A percentile compares a stretch with the other conserved stretches of the same genome.
These are phyloP conservation scores for Drosophila mauritiana DNA, from an alignment of 1,140 invertebrate genomes.

Conservation along the genomic window DNA sequence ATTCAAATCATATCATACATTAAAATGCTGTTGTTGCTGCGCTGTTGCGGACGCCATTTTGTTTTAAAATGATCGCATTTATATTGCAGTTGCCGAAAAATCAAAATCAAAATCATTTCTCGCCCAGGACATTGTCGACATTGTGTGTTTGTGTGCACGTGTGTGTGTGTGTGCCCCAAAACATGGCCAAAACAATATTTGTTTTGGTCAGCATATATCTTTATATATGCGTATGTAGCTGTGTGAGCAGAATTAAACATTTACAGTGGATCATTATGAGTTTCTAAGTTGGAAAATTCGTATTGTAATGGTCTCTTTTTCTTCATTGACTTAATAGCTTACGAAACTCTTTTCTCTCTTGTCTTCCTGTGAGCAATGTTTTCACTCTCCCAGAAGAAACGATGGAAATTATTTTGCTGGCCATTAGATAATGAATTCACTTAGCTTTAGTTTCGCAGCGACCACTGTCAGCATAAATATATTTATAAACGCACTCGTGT, in stretches of 20 bases:
- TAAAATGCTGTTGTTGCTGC: conserved; percentile 39
- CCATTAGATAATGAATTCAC: not conserved
- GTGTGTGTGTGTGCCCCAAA: conserved; percentile 30
- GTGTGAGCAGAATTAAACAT: not conserved
- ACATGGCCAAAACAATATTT: conserved; percentile 75
- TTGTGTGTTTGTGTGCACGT: conserved; percentile 8
- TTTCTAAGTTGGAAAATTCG: not conserved
- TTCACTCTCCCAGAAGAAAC: no score
- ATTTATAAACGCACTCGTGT: conserved; percentile 25
- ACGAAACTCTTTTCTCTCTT: no score
- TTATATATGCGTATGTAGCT: not conserved
- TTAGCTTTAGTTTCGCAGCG: not conserved
- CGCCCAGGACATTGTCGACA: conserved; percentile 34
- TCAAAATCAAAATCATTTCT: conserved; percentile 77
- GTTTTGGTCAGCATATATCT: conserved; percentile 50
- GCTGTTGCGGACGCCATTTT: conserved; percentile 60
- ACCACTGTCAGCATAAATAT: conserved; percentile 14
- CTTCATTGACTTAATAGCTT: no score
- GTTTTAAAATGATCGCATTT: conserved; percentile 81
- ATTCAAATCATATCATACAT: conserved; percentile 80
- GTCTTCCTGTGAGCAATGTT: no score
- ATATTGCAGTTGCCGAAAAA: conserved; percentile 70
- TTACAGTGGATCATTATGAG: conserved; percentile 5
- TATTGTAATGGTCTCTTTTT: no score
- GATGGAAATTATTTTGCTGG: no score